Evolutionary conservation across 2,797 vertebrate genomes (phyloP), one percentile per base, ranked within the genome.

Genomic region (Tokudaia muenninki): DNA sequence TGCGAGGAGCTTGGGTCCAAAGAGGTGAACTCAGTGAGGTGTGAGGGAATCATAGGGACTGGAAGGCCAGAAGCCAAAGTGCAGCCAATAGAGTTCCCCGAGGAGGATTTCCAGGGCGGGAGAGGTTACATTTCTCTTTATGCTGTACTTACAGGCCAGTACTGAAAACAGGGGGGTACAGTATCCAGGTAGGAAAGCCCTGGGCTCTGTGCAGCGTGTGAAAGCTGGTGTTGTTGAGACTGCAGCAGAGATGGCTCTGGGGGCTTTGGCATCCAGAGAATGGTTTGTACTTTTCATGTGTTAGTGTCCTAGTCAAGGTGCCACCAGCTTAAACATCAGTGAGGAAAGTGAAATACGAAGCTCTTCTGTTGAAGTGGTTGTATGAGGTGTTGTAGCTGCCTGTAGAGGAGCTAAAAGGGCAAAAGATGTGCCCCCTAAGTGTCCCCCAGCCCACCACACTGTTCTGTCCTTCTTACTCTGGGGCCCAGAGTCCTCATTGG

Each of bases 51-150:
- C 3, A 1, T 2, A 24, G 17, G 77, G 47, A 19, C 11, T 31
- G 41, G 24, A 37, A 59, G 22, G 26, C 44, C 31, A 37, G 79
- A 72, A 74, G 47, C 37, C 44, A 16, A 7, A 19, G 0, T 67
- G 41, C 13, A 7, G 31, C 24, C 26, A 44, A 31, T 29, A 19
- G 77, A 34, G 6, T 3, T 44, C 70, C 75, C 3, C 0, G 3
- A 6, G 79, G 21, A 50, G 41, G 57, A 21, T 9, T 70, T 50
- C 11, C 31, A 34, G 50, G 77, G n/a, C n/a, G 34, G 31, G 5
- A 7, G 80, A 61, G 12, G 70, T 77, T n/a, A 50, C 1, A 41
- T 12, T 47, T 41, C 75, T 63, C 65, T 34, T 6, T 11, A 41
- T 9, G 17, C 55, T 67, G 31, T 31, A 3, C 44, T 67, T 86